phyloP scores from a whole-genome alignment of 2,888 invertebrate genomes.

The Caenorhabditis sp. region DNA sequence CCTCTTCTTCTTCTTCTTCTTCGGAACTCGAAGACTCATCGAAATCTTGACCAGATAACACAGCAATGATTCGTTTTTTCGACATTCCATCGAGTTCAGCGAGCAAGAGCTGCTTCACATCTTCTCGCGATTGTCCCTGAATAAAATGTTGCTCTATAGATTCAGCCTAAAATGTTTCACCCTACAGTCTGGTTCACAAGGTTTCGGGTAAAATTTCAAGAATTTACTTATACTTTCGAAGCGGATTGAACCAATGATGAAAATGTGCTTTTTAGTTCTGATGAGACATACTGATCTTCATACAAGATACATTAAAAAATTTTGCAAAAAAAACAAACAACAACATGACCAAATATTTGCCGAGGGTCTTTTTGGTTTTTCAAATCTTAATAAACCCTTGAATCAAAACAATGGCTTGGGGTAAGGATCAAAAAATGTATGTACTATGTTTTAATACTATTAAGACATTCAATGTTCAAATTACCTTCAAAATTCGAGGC shows the following conservation, averaged over 20 bases:
- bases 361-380: background rate
- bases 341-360: no score
- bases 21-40: conserved; percentile 38
- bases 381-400: background rate
- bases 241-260: no score
- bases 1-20: conserved; percentile 11
- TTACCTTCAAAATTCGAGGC: conserved; percentile 27
- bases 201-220: background rate
- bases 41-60: conserved; percentile 21
- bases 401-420: background rate
- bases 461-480: background rate
- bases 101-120: conserved; percentile 28
- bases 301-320: no score
- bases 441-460: background rate
- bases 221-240: no score
- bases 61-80: conserved; percentile 26
- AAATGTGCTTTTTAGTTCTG: no score
- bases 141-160: background rate
- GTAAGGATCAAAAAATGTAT: background rate
- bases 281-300: no score
- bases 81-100: conserved; percentile 40
- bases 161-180: no score
- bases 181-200: no score
- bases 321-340: no score
- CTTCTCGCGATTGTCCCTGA: conserved; percentile 30